These are phyloP conservation scores for Melanargia galathea DNA, from an alignment of 2,888 invertebrate species.

Conservation along the genomic window DNA sequence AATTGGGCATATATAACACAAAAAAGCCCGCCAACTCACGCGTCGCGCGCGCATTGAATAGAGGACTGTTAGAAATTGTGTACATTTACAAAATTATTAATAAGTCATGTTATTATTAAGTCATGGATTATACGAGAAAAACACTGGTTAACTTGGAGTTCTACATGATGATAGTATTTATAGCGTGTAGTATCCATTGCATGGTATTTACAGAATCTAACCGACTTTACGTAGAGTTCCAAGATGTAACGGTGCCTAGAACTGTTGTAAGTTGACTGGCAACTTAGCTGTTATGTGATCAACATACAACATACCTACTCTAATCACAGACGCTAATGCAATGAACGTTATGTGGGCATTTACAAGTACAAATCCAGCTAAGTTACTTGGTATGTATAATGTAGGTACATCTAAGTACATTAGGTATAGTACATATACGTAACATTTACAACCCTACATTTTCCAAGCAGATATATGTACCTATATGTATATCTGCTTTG, in stretches of 20 bases:
- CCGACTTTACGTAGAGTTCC: slow-evolving; percentile 18
- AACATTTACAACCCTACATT: no score
- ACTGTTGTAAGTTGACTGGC: slow-evolving; percentile 22
- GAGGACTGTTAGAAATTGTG: not conserved
- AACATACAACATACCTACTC: not conserved
- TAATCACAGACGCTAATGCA: slow-evolving; percentile 7
- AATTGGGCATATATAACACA: slow-evolving; percentile 11
- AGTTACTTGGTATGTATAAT: not conserved
- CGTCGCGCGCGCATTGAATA: slow-evolving; percentile 29
- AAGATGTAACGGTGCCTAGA: slow-evolving; percentile 30
- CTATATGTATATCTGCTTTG: no score
- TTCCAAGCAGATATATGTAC: no score
- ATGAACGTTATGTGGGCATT: not conserved
- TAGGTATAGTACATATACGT: no score
- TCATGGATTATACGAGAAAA: not conserved
- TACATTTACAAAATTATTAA: no score
- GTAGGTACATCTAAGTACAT: no score
- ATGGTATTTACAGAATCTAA: slow-evolving; percentile 6
- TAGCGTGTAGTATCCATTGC: not conserved
- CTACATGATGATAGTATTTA: not conserved
- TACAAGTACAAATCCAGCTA: not conserved
- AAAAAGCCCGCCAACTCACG: slow-evolving; percentile 6
- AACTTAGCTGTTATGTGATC: slow-evolving; percentile 10
- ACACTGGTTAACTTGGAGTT: not conserved
- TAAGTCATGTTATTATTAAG: no score